Evolutionary conservation across 1,140 invertebrate genomes (phyloP), one percentile per base, ranked within the genome.

Genomic region (Drosophila rhopaloa): DNA sequence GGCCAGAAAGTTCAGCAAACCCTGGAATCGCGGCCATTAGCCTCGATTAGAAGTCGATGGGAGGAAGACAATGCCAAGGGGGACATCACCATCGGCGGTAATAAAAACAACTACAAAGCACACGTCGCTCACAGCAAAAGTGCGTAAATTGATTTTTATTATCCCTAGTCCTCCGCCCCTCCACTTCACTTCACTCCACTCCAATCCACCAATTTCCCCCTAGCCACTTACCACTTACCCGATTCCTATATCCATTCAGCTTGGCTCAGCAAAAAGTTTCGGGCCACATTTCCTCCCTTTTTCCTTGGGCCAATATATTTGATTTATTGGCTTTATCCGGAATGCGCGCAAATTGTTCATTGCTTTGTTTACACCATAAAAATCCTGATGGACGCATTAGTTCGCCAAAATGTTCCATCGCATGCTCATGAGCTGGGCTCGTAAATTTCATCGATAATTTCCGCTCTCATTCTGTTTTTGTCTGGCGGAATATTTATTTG

Each of bases 61-160:
- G 19, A 35, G 37, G 37, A 48, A 37, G 61, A 53, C 46, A 53
- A 35, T 55, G 71, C 71, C 37, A 27, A 70, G 56, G 66, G 66
- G 46, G 56, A 65, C 59, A 67, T 65, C 44, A 19, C 6, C 46
- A 13, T 16, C 55, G 35, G 14, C 35, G 37, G 53, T 46, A 54
- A 57, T 46, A 62, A 46, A 59, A 58, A 16, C 41, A 57, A 16
- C 41, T 29, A 53, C 51, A 44, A 58, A 55, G 51, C 27, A 62
- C 57, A 70, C 58, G 50, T 53, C 50, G 50, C 48, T 51, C 48
- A 11, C 48, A 51, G 48, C 41, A 44, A 44, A 81, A 72, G 53
- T 53, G 79, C 79, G 77, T 71, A 81, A 80, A 81, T 81, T 81
- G 79, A 81, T 81, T 81, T 80, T 81, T 81, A 81, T 81, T 81